These are phyloP conservation scores for Drosophila sordidapex DNA, from an alignment of 2,888 invertebrate species.

Conservation along the genomic window DNA sequence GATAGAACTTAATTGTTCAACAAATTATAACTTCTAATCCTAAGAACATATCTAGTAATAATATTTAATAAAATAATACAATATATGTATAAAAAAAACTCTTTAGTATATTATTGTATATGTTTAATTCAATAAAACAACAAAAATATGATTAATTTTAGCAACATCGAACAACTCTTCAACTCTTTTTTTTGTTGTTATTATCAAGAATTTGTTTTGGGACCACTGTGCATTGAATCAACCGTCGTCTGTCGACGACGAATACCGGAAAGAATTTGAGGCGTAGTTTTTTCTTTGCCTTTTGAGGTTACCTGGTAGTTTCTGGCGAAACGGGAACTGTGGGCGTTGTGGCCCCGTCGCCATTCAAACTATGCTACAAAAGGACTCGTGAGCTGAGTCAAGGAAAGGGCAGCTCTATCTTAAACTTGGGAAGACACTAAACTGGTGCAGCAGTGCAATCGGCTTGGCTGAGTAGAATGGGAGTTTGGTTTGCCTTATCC, in stretches of 20 bases:
- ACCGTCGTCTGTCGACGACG: slow-evolving; percentile 17
- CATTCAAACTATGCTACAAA: slow-evolving; percentile 57
- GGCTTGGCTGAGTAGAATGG: not conserved
- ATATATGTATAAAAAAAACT: not conserved
- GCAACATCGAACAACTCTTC: not conserved
- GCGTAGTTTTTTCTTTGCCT: slow-evolving; percentile 49
- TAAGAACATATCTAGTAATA: too few relatives aligned
- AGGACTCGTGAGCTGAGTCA: slow-evolving; percentile 3
- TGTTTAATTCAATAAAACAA: not conserved
- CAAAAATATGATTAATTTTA: not conserved
- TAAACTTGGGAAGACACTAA: slow-evolving; percentile 45
- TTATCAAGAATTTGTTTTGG: not conserved
- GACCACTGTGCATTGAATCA: slow-evolving; percentile 1
- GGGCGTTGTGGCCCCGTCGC: slow-evolving; percentile 28
- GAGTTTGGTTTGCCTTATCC: not conserved
- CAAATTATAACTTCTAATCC: not conserved
- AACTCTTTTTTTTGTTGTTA: not conserved
- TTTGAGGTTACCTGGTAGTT: slow-evolving; percentile 67
- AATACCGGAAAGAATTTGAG: slow-evolving; percentile 70
- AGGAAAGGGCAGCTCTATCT: not conserved
- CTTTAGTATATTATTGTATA: not conserved
- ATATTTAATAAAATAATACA: too few relatives aligned
- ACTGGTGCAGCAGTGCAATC: slow-evolving; percentile 69
- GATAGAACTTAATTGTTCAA: not conserved
- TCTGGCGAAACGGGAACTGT: slow-evolving; percentile 49